Percentiles rank a stretch among this genome's conserved stretches.
phyloP scores from a whole-genome alignment of 2,797 vertebrate genomes.

The Galaxias olidus region DNA sequence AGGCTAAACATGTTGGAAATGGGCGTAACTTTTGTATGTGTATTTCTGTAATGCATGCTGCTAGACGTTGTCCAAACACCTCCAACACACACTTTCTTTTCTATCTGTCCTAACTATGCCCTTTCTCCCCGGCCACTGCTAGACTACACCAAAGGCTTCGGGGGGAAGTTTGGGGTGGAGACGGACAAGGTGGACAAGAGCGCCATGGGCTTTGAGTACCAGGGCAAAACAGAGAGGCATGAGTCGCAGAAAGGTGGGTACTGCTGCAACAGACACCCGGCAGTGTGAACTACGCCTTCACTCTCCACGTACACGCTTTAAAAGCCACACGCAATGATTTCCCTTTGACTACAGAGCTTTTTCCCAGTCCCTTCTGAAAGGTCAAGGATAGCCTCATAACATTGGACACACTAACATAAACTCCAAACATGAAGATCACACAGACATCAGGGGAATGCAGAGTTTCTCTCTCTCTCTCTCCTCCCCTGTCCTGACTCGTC shows the following conservation, averaged over 20 bases:
- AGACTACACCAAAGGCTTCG: constrained; percentile 80
- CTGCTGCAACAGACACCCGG: neutral
- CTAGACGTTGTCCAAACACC: too few species aligned
- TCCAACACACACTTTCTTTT: too few species aligned
- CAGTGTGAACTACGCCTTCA: neutral
- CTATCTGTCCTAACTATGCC: too few species aligned
- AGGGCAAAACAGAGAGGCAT: constrained; percentile 90
- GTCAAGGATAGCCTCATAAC: too few species aligned
- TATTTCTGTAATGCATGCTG: too few species aligned
- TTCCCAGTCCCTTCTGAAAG: too few species aligned
- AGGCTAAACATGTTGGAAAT: too few species aligned
- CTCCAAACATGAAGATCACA: neutral
- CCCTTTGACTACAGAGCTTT: too few species aligned
- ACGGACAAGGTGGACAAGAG: constrained; percentile 95
- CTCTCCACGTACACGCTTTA: neutral
- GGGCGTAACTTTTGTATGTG: too few species aligned
- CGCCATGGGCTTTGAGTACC: constrained; percentile 92
- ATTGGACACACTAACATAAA: too few species aligned
- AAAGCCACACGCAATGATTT: neutral
- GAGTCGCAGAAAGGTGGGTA: constrained; percentile 87
- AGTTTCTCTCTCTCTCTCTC: neutral
- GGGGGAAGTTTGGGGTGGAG: constrained; percentile 83
- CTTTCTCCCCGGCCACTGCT: neutral
- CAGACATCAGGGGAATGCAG: neutral
- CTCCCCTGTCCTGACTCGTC: constrained; percentile 25